Evolutionary conservation across 2,113 vertebrate genomes (phyloP), one percentile per base, ranked within the genome.

Genomic region (Sturnira hondurensis): DNA sequence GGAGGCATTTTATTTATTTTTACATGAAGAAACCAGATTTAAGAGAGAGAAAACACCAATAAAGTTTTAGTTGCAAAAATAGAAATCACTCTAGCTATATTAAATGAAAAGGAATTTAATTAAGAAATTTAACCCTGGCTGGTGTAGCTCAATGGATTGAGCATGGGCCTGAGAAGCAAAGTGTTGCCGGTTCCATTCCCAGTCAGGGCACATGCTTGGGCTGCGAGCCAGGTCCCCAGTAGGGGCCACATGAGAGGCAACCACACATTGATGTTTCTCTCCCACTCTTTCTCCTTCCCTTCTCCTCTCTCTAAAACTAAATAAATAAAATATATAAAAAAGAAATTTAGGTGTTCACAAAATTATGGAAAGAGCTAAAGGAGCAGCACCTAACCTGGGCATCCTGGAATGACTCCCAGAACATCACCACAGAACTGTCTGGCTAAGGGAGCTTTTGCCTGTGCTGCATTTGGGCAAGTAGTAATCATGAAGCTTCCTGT

Each of bases 81-180:
- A 68, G 50, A 82, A 89, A 76, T 70, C 58, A 87, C 26, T 96
- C 4, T 33, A 86, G 36, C 12, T 74, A 50, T 70, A 70, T 91
- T 86, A 88, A 94, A 52, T 82, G 22, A 82, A 82, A 93, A 94
- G 31, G n/a, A 28, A 87, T 68, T 90, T 76, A 87, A 81, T 81
- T 24, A 86, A 76, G 16, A 96, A 94, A 54, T 67, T 38, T 82
- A 33, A n/a, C n/a, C n/a, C n/a, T n/a, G n/a, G n/a, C n/a, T n/a
- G n/a, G n/a, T n/a, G n/a, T n/a, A n/a, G n/a, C n/a, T n/a, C n/a
- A n/a, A n/a, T n/a, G n/a, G n/a, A n/a, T n/a, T n/a, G n/a, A n/a
- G n/a, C n/a, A n/a, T n/a, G n/a, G n/a, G n/a, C n/a, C n/a, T n/a
- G n/a, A n/a, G n/a, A n/a, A n/a, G n/a, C n/a, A n/a, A n/a, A n/a